Evolutionary conservation across 2,888 invertebrate genomes (phyloP), one percentile per base, ranked within the genome.

Genomic region (Dolomedes plantarius): DNA sequence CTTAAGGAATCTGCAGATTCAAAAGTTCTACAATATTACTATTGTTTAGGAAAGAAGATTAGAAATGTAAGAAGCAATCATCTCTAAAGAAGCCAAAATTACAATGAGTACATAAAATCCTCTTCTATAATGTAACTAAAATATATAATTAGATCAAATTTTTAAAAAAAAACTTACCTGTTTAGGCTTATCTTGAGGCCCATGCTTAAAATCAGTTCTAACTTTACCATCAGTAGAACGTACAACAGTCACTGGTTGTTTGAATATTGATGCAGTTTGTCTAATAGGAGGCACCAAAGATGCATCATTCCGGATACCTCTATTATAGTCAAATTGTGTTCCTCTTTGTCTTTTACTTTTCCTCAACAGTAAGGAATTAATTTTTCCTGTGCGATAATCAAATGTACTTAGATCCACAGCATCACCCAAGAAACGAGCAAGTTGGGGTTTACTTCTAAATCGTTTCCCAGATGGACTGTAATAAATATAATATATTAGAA

Each of bases 181-280:
- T 69, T 87, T 88, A 9, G 89, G 89, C 75, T 88, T 89, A 65
- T 97, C 97, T 91, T 96, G 97, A 81, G 95, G 94, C 32, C 96
- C 97, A 92, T 97, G 96, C 92, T 98, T 98, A 89, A 96, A 93
- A 90, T 98, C 98, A 86, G 93, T 91, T 92, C 97, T 96, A 16
- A 97, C 96, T 92, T 96, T 95, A 90, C 96, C 96, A 23, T 88
- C 83, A 62, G 92, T 97, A 32, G 96, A 97, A 91, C 96, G 96
- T 90, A 97, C 95, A 5, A 99, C 96, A 0, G 98, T 99, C 0
- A 99, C 98, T 0, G 99, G 98, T 91, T 99, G 99, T 91, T 99
- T 99, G 91, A 99, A 99, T 90, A 99, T 98, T 1, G 98, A 98
- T 0, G 98, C 98, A 0, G 98, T 99, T 92, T 99, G 98, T 65